Evolutionary conservation across 2,888 invertebrate genomes (phyloP), one percentile per base, ranked within the genome.

Genomic region (Hirtodrosophila confusa): DNA sequence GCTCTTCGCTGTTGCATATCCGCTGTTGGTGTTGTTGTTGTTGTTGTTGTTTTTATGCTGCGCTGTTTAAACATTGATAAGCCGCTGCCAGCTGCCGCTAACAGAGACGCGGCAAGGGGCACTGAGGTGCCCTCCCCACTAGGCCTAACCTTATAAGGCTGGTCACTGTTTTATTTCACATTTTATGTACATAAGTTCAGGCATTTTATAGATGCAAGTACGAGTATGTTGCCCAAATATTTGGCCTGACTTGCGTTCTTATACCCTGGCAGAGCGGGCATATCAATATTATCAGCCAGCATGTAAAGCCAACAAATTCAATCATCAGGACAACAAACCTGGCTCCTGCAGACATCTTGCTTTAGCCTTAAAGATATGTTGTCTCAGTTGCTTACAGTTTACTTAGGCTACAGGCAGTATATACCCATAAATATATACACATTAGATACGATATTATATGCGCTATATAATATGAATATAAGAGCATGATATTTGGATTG

Each of bases 51-150:
- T 39, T 62, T 55, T 53, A 36, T 53, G 70, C 51, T 63, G 57
- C 72, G 66, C 79, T 85, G 79, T 78, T 85, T 85, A 80, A 80
- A 80, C 86, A 80, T 80, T 85, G 79, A 80, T 80, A 85, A 80
- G 79, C 68, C 61, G 37, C 41, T 10, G 39, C 39, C 51, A 65
- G 54, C 41, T 69, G 56, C 58, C 17, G 17, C n/a, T n/a, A n/a
- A n/a, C n/a, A n/a, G n/a, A 17, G 17, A 17, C 17, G 17, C 17
- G 17, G 17, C 17, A 2, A 17, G 17, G 17, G 17, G 17, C 17
- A 17, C 17, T 17, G 17, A 17, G 17, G 17, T 17, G 17, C 17
- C 17, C 27, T 17, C 37, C n/a, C 29, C n/a, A 17, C 11, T 11
- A 31, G 17, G 44, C 41, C 27, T 11, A 10, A 31, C 56, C 45